Base-by-base conservation (phyloP, 2,797 vertebrate genomes). In the Girardinus metallicus region DNA sequence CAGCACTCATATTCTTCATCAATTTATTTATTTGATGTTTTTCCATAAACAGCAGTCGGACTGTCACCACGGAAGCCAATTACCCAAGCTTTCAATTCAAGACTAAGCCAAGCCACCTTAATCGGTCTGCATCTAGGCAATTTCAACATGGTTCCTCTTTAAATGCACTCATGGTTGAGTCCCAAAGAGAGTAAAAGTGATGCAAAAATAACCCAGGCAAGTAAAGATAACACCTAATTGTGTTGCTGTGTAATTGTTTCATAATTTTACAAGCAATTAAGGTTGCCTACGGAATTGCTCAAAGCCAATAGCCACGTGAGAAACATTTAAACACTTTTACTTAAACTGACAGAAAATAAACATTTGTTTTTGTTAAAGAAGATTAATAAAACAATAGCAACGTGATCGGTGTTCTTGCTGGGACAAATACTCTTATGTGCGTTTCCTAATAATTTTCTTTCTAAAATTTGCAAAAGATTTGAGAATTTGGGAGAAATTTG, bases 41-140 rank as follows among this genome's bases (percentile, higher is more conserved):
- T 31, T 87, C 86, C 84, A 85, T 81, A 80, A 92, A 89, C 85
- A 82, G 81, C 75, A 4, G 46, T 87, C 74, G 74, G 87, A 87
- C 88, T 82, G 86, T 71, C 79, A 88, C 87, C 83, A 92, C 88
- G 76, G 84, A 74, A 80, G 82, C 84, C 85, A 90, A 92, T 93
- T 90, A 92, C 82, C 41, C 29, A 47, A 49, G 49, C 80, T 70
- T 85, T 86, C 64, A 75, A 46, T 87, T 16, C 0, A 1, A 84
- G 79, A 81, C 51, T 81, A 74, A 82, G 43, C 11, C 36, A 73
- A 87, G 86, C 88, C 89, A 89, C 85, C 83, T 88, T 88, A 83
- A 88, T 92, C 77, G 41, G 49, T 62, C 51, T 46, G n/a, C 23
- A 10, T 79, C 76, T n/a, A 12, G 76, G 76, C 79, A 74, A 72